Evolutionary conservation across 2,113 vertebrate genomes (phyloP).

Genomic region (Pampusana beccarii): DNA sequence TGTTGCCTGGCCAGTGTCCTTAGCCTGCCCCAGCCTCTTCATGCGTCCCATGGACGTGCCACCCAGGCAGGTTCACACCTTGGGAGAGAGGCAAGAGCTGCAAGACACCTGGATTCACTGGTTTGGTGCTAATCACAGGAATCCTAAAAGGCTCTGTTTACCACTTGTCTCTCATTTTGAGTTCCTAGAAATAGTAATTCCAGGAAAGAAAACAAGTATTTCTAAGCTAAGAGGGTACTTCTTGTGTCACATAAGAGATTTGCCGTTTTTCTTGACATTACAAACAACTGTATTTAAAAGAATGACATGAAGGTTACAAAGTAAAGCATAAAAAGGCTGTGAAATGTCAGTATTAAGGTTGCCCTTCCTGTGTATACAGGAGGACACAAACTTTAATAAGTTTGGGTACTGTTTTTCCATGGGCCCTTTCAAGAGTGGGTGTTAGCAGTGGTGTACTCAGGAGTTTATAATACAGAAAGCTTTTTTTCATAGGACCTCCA

Average conservation of each 20-base stretch:
- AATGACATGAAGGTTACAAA: background rate
- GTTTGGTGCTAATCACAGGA: background rate
- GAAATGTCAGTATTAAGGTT: background rate
- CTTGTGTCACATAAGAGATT: background rate
- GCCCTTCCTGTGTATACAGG: background rate
- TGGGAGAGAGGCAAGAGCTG: background rate
- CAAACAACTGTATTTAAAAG: background rate
- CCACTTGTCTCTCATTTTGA: background rate
- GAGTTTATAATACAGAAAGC: background rate
- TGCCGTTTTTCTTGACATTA: background rate
- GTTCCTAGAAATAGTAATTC: constrained; percentile 8
- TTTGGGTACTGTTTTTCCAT: background rate
- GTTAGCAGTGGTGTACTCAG: background rate
- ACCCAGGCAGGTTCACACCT: background rate
- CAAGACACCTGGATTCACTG: background rate
- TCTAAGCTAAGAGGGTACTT: background rate
- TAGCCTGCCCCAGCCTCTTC: background rate
- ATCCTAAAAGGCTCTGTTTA: background rate
- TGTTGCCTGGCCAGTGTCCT: background rate
- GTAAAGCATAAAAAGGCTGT: background rate
- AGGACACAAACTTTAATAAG: background rate
- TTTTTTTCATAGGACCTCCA: background rate
- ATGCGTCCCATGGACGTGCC: rapidly evolving
- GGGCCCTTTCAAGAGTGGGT: background rate
- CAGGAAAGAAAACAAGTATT: background rate